Evolutionary conservation across 1,140 invertebrate genomes (phyloP), one percentile per base, ranked within the genome.

Genomic region (Dufourea novaeangliae): DNA sequence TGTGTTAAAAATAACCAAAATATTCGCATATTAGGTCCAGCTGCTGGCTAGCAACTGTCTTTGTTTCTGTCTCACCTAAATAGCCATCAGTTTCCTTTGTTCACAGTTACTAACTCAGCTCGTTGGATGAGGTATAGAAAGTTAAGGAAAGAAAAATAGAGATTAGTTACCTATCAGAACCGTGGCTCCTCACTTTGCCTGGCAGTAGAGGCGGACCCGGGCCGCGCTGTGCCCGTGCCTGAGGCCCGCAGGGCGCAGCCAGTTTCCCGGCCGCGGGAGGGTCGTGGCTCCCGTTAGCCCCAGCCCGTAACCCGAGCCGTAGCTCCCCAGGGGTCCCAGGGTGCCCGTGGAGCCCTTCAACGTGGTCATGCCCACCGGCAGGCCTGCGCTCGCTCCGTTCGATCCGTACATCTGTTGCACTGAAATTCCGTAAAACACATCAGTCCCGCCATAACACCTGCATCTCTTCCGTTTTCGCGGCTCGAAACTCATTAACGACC

Each of bases 221-320:
- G 92, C 94, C 94, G 91, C 94, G 94, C 93, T 94, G 94, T 94
- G 94, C 94, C 94, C 94, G 94, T 94, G 95, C 95, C 95, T 95
- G 94, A 94, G 96, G 96, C 96, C 96, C 96, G 95, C 96, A 97
- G 96, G 96, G 96, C 95, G 96, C 95, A 94, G 95, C 96, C 95
- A 97, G 96, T 97, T 97, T 97, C 96, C 96, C 96, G 96, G 95
- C 93, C 94, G 93, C 90, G 93, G 91, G 88, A 94, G 93, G 87
- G 92, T 93, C 81, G 93, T 94, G 82, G 92, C 92, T 83, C 93
- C 93, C 88, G 93, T 93, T 87, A 92, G 80, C 57, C 90, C 89
- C 78, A 84, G 77, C 66, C 89, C 87, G 61, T 88, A 61, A 57
- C 83, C 86, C 83, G 81, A 83, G 81, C 88, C 86, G 80, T 86